Evolutionary conservation across 2,797 vertebrate genomes (phyloP), one percentile per base, ranked within the genome.

Genomic region (Semaprochilodus insignis): DNA sequence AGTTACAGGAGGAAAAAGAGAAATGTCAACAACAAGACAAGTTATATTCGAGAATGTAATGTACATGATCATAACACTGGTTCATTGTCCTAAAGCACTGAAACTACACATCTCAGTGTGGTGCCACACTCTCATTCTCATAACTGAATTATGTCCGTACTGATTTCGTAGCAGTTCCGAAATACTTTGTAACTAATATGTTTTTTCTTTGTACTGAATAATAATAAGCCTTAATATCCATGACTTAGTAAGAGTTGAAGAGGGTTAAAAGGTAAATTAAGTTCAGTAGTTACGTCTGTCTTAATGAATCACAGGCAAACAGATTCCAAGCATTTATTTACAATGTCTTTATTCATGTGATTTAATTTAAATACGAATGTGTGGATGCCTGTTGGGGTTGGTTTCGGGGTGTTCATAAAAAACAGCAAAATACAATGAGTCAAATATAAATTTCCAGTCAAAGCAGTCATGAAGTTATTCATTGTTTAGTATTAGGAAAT

Each of bases 261-360:
- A 44, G 40, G 8, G 40, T 44, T 59, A n/a, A 2, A 59, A 10
- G 21, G 57, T 13, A 6, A 44, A 44, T 44, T 44, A 69, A 44
- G 21, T 71, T 51, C 44, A 52, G 23, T 51, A 16, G 70, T 13
- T 17, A 17, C 2, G 10, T 72, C 70, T 27, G 6, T 31, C 23
- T 13, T 23, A 70, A 70, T 51, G 23, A n/a, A 70, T 51, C 67
- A 70, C 67, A 51, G 67, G 15, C n/a, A 51, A 70, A 51, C 1
- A 69, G 40, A 70, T 70, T 70, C 40, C 14, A 48, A 48, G n/a
- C n/a, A 48, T 70, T 70, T 10, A 44, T 70, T 70, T 70, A 70
- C 40, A 70, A 21, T 51, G 21, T 25, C 44, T 48, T 70, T 27
- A 62, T 70, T 51, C 14, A 70, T 51, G 51, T 48, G 23, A 70